Conservation (phyloP, 2,888 invertebrate genomes). For the Drosophila pseudotakahashii region DNA sequence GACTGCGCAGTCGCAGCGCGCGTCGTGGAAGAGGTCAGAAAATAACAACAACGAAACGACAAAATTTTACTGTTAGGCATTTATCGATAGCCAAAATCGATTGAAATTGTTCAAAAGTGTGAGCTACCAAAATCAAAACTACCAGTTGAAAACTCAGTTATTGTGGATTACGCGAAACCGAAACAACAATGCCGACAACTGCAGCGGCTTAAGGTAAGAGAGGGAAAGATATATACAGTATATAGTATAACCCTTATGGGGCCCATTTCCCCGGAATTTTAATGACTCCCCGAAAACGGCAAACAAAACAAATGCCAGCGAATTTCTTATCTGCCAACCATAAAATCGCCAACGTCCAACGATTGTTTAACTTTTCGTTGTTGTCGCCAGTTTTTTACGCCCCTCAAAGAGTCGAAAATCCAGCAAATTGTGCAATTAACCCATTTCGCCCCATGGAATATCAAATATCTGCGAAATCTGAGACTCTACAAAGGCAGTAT, state of each 20-base stretch:
- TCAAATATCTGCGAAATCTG: constrained; percentile 12
- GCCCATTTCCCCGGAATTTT: constrained; percentile 71
- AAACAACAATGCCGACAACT: constrained; percentile 65
- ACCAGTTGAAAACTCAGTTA: constrained; percentile 28
- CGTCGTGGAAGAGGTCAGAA: constrained; percentile 72
- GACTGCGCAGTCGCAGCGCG: constrained; percentile 76
- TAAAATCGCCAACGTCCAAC: constrained; percentile 66
- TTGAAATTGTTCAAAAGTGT: constrained; percentile 32
- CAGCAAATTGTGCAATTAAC: constrained; percentile 65
- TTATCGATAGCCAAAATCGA: constrained; percentile 43
- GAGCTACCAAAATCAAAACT: constrained; percentile 7
- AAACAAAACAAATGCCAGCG: constrained; percentile 48
- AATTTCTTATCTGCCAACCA: constrained; percentile 63
- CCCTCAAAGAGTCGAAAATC: constrained; percentile 28
- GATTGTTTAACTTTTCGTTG: constrained; percentile 43
- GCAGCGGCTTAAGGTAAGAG: constrained; percentile 74
- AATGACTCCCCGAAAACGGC: constrained; percentile 49
- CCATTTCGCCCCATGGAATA: constrained; percentile 30
- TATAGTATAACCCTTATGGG: constrained; percentile 5
- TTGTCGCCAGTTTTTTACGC: constrained; percentile 21
- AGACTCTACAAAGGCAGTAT: not conserved
- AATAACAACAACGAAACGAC: constrained; percentile 42
- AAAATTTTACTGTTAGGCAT: constrained; percentile 47
- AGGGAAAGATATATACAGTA: not conserved
- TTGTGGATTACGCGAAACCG: constrained; percentile 51